Evolutionary conservation across 2,888 invertebrate genomes (phyloP).

Genomic region (Arrhopalites spinosus): DNA sequence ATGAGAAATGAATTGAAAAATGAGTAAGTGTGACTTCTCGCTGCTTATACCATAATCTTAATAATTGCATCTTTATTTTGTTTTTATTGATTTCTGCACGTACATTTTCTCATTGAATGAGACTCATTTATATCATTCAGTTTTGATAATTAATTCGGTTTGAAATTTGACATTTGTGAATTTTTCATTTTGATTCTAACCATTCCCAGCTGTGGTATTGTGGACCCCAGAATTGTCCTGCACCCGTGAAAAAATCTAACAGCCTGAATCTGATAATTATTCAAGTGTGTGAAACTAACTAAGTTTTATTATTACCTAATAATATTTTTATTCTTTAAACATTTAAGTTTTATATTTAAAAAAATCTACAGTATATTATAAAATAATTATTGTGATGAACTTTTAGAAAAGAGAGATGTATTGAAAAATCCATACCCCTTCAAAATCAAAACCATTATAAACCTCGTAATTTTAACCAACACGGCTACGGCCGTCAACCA

Average conservation of each 20-base stretch:
- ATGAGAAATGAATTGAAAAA: slow-evolving; percentile 12
- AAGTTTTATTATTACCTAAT: neutral
- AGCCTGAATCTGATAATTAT: neutral
- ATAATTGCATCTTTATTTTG: neutral
- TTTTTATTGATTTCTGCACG: neutral
- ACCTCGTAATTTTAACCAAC: slow-evolving; percentile 21
- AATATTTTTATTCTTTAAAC: too few species aligned
- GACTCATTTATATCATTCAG: too few species aligned
- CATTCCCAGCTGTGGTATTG: neutral
- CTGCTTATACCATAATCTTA: neutral
- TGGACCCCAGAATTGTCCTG: slow-evolving; percentile 14
- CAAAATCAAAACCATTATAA: slow-evolving; percentile 7
- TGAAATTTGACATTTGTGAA: neutral
- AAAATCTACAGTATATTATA: too few species aligned
- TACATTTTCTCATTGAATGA: too few species aligned
- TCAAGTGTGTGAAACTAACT: neutral
- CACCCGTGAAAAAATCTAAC: slow-evolving; percentile 12
- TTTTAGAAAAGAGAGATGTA: neutral
- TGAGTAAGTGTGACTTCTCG: neutral
- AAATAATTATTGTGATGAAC: neutral
- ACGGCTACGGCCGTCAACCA: slow-evolving; percentile 6
- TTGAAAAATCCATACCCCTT: neutral
- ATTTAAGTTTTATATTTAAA: too few species aligned
- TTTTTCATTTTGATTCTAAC: neutral
- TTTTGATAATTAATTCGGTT: too few species aligned